Conservation (phyloP, 2,113 vertebrate genomes). For the Paedocypris sp. region DNA sequence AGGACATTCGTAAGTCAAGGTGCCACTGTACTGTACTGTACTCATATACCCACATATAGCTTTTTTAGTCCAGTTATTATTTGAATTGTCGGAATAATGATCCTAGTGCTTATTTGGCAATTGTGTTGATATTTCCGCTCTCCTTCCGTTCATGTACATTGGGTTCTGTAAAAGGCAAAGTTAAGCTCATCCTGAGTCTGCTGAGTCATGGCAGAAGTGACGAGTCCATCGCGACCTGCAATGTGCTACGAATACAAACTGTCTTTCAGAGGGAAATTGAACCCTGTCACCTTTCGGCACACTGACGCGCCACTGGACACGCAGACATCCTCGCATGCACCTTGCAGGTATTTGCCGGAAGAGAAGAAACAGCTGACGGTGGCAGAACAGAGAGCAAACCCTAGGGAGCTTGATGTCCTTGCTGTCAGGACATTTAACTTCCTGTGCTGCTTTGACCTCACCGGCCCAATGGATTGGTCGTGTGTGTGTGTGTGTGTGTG, state of each 20-base stretch:
- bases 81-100: no score
- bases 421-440: constrained; percentile 52
- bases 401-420: constrained; percentile 55
- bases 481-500: background rate
- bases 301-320: background rate
- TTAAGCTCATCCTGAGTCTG: background rate
- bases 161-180: background rate
- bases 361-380: constrained; percentile 54
- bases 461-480: background rate
- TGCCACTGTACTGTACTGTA: no score
- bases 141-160: background rate
- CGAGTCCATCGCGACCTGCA: background rate
- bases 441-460: constrained; percentile 34
- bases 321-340: constrained; percentile 11
- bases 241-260: background rate
- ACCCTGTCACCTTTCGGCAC: background rate
- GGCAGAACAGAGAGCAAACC: constrained; percentile 46
- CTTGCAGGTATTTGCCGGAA: constrained; percentile 42
- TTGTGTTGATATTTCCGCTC: background rate
- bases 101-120: no score
- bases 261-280: constrained; percentile 17
- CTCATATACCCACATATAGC: no score
- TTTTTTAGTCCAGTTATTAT: no score
- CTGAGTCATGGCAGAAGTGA: constrained; percentile 10
- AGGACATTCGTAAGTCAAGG: no score